These are phyloP conservation scores for Chionomys nivalis DNA, from an alignment of 2,113 vertebrate species.

Conservation along the genomic window DNA sequence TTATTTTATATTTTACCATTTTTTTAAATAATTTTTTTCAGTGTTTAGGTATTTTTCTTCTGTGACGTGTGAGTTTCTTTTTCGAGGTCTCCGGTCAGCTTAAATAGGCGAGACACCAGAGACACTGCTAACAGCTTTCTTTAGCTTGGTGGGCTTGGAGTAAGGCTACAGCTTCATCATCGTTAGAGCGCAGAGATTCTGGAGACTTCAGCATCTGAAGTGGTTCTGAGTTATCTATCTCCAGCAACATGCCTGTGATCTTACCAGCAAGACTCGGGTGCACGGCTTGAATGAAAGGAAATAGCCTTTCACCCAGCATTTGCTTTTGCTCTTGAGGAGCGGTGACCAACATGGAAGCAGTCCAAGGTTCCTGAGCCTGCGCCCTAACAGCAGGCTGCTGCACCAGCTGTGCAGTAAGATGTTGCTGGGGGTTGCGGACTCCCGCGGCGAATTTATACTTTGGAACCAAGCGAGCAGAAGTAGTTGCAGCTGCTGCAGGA, in stretches of 20 bases:
- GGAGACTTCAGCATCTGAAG: neutral
- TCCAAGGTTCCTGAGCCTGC: neutral
- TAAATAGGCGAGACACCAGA: neutral
- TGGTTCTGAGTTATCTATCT: neutral
- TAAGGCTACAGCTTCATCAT: neutral
- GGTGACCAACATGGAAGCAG: neutral
- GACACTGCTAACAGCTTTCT: neutral
- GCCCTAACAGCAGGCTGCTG: neutral
- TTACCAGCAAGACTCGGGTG: neutral
- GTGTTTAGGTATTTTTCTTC: neutral
- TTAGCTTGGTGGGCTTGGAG: neutral
- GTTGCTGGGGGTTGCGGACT: neutral
- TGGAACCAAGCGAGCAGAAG: neutral
- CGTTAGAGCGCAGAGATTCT: neutral
- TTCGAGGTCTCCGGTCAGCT: neutral
- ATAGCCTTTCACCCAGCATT: neutral
- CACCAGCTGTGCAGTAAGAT: neutral
- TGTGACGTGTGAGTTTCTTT: neutral
- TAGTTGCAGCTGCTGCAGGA: neutral
- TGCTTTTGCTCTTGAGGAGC: neutral
- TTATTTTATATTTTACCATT: constrained; percentile 35
- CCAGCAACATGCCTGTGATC: neutral
- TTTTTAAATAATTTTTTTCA: constrained; percentile 14
- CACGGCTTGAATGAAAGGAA: neutral
- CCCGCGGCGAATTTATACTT: neutral